Percentiles rank a stretch among this genome's conserved stretches.
Evolutionary conservation across 2,797 vertebrate species (phyloP).

Genomic region (Danio jaintianensis): DNA sequence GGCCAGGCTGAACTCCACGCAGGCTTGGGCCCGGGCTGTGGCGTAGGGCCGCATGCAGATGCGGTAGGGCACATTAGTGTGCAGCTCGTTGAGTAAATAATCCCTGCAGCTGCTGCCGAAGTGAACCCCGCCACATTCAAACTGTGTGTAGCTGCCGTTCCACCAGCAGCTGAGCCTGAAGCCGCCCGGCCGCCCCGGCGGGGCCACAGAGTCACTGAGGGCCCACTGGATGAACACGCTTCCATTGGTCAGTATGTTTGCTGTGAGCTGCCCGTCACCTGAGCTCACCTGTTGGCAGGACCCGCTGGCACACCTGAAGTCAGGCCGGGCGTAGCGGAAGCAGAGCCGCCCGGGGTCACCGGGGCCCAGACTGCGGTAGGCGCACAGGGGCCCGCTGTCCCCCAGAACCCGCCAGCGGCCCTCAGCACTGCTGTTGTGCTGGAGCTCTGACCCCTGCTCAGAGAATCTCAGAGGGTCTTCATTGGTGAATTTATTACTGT

Average conservation of each 20-base stretch:
- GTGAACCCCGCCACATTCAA: conserved; percentile 89
- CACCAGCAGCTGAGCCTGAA: conserved; percentile 92
- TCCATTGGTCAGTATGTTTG: conserved; percentile 89
- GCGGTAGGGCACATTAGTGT: conserved; percentile 91
- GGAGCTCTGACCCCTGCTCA: conserved; percentile 58
- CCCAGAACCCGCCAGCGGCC: conserved; percentile 52
- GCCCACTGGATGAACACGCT: conserved; percentile 93
- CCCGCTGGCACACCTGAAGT: conserved; percentile 80
- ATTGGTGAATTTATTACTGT: conserved; percentile 1
- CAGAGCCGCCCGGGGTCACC: conserved; percentile 80
- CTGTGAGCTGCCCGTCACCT: conserved; percentile 78
- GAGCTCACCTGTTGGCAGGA: conserved; percentile 83
- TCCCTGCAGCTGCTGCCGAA: conserved; percentile 89
- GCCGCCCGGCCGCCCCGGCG: conserved; percentile 76
- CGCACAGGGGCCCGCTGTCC: conserved; percentile 79
- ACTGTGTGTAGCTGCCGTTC: conserved; percentile 94
- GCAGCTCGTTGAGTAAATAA: conserved; percentile 88
- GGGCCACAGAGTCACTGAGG: background rate
- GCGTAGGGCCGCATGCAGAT: conserved; percentile 85
- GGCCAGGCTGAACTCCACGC: conserved; percentile 90
- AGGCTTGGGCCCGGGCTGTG: conserved; percentile 73
- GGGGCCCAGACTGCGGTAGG: conserved; percentile 85
- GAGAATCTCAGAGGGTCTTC: conserved; percentile 41
- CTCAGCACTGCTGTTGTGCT: conserved; percentile 60
- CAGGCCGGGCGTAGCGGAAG: conserved; percentile 82